Percentiles rank a stretch among this genome's conserved stretches.
These are phyloP conservation scores for Drosophila lini DNA, from an alignment of 1,140 invertebrate species.

Conservation along the genomic window DNA sequence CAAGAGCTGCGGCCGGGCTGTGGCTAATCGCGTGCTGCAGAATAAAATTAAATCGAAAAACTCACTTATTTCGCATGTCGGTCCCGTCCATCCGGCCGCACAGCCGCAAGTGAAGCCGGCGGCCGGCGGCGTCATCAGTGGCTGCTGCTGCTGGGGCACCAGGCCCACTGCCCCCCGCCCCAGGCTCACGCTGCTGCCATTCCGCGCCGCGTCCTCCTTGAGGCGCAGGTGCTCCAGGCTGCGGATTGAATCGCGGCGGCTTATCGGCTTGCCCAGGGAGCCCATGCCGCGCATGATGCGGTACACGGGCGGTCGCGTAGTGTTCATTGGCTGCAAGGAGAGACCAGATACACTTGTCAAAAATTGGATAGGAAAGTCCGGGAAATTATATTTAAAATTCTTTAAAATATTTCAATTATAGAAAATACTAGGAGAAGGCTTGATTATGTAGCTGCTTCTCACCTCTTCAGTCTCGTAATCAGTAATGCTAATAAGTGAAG, in stretches of 20 bases:
- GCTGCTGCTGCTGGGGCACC: constrained; percentile 25
- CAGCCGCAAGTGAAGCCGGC: constrained; percentile 91
- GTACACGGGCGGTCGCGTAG: constrained; percentile 68
- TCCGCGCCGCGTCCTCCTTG: constrained; percentile 39
- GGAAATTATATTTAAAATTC: neutral
- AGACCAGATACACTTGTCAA: constrained; percentile 7
- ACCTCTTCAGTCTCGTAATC: neutral
- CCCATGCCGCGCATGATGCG: constrained; percentile 84
- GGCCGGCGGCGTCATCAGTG: constrained; percentile 58
- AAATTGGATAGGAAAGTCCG: neutral
- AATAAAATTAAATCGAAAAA: constrained; percentile 81
- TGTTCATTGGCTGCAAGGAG: constrained; percentile 55
- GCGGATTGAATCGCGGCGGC: constrained; percentile 73
- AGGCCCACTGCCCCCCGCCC: constrained; percentile 1
- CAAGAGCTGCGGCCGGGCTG: constrained; percentile 68
- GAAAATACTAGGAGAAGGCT: neutral
- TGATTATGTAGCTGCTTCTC: too few relatives aligned
- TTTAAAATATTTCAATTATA: neutral
- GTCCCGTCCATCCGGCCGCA: constrained; percentile 92
- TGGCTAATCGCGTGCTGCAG: constrained; percentile 80
- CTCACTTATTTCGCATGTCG: constrained; percentile 90
- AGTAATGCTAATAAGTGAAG: neutral
- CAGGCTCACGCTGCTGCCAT: constrained; percentile 24
- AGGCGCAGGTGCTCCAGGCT: constrained; percentile 59
- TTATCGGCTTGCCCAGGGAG: constrained; percentile 84